Evolutionary conservation across 1,140 invertebrate species (phyloP), one percentile per base, ranked within the genome.

Genomic region (Caenorhabditis tropicalis): DNA sequence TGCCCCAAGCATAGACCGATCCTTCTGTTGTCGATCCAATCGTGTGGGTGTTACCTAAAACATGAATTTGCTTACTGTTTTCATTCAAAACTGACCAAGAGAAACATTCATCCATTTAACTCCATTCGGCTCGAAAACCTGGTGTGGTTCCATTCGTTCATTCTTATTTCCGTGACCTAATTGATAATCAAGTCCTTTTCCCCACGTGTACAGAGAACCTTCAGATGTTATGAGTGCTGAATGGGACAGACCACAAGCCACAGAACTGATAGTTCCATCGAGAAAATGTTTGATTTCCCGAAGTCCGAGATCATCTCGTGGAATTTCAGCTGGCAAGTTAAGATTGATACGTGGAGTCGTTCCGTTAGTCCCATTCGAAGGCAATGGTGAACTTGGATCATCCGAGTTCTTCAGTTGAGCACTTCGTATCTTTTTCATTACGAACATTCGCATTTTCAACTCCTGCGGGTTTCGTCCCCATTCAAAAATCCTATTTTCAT

Each of bases 161-260:
- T n/a, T 65, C 39, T 85, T 85, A 27, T 74, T 82, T 24, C 80
- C 84, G 16, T 82, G 81, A 24, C 84, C 84, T 24, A 85, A 31
- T 58, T 85, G 84, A 74, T 82, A 85, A n/a, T 85, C 84, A n/a
- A 85, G 49, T 24, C 85, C 84, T 81, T 85, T 85, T 79, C 84
- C 84, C 84, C 84, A 85, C n/a, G 84, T 85, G 60, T 60, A 85
- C 3, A 85, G 31, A 4, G 80, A 43, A 70, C 84, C 84, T 29
- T 85, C 29, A 1, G 85, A 27, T n/a, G 84, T 85, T 21, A 85
- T 53, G 15, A 85, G 15, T 21, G 84, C 81, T 0, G 80, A 82
- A 56, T 85, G 84, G 21, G 84, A 85, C 19, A 85, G 49, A 10
- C 84, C 84, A 24, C 82, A 85, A 7, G 84, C 58, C 1, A 85